Percentiles rank a stretch among this genome's conserved stretches.
phyloP scores from a whole-genome alignment of 2,113 vertebrate genomes.

The Tichodroma muraria region DNA sequence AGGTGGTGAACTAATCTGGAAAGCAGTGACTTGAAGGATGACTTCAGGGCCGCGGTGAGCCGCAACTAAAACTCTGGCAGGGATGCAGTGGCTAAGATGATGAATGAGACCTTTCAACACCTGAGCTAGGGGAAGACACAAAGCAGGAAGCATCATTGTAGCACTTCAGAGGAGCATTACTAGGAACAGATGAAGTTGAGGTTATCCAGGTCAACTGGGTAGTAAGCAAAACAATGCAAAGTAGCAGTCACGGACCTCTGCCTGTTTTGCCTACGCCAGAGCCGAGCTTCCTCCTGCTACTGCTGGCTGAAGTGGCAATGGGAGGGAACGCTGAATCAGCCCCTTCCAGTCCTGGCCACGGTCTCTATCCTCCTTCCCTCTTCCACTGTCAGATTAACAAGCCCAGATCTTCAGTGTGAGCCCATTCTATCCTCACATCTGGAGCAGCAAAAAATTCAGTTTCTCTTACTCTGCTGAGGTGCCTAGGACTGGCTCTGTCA shows the following conservation, averaged over 20 bases:
- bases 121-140: background rate
- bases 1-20: background rate
- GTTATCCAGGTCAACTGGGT: background rate
- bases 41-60: background rate
- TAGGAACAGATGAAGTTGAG: background rate
- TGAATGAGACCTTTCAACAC: background rate
- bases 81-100: background rate
- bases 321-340: background rate
- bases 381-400: background rate
- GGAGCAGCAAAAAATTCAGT: background rate
- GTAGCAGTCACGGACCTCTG: background rate
- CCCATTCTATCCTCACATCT: background rate
- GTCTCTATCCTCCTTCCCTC: background rate
- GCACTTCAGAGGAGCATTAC: background rate
- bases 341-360: background rate
- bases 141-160: background rate
- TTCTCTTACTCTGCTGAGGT: background rate
- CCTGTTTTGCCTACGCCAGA: background rate
- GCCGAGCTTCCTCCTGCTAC: background rate
- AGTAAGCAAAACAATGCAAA: background rate
- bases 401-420: background rate
- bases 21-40: slow-evolving; percentile 14
- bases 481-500: background rate
- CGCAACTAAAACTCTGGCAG: background rate
- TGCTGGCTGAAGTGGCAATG: background rate